Evolutionary conservation across 1,140 invertebrate genomes (phyloP).

Genomic region (Camponotus vicinus): DNA sequence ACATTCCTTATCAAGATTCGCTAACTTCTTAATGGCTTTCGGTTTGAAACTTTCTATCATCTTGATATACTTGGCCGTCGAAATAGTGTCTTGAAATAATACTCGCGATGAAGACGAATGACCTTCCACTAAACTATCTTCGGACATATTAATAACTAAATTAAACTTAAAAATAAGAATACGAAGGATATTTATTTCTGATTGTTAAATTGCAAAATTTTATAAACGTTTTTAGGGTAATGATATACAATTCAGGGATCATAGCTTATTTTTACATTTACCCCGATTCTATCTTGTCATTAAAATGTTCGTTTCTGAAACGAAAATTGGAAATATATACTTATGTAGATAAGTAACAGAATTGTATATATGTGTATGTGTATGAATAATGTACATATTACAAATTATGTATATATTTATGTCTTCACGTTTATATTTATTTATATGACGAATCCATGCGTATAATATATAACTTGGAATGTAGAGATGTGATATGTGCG

Average conservation of each 20-base stretch:
- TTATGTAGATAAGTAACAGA: neutral
- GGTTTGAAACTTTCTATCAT: constrained; percentile 54
- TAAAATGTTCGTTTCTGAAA: neutral
- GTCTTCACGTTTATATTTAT: neutral
- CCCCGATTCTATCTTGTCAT: neutral
- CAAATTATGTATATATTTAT: neutral
- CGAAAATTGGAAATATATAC: neutral
- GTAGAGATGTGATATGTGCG: neutral
- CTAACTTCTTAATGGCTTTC: constrained; percentile 56
- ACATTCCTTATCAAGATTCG: constrained; percentile 46
- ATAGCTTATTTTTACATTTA: neutral
- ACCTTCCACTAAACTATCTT: constrained; percentile 12
- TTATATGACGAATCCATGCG: neutral
- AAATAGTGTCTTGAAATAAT: constrained; percentile 53
- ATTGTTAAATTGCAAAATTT: constrained; percentile 7
- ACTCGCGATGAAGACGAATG: constrained; percentile 39
- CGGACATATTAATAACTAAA: constrained; percentile 22
- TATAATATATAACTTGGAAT: constrained; percentile 31
- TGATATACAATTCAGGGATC: neutral
- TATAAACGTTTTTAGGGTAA: neutral
- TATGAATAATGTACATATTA: neutral
- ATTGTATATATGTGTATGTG: neutral
- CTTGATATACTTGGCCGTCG: constrained; percentile 49
- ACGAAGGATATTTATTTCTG: constrained; percentile 11
- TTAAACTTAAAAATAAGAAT: constrained; percentile 10